Evolutionary conservation across 2,797 vertebrate species (phyloP), one percentile per base, ranked within the genome.

Genomic region (Mallotus villosus): DNA sequence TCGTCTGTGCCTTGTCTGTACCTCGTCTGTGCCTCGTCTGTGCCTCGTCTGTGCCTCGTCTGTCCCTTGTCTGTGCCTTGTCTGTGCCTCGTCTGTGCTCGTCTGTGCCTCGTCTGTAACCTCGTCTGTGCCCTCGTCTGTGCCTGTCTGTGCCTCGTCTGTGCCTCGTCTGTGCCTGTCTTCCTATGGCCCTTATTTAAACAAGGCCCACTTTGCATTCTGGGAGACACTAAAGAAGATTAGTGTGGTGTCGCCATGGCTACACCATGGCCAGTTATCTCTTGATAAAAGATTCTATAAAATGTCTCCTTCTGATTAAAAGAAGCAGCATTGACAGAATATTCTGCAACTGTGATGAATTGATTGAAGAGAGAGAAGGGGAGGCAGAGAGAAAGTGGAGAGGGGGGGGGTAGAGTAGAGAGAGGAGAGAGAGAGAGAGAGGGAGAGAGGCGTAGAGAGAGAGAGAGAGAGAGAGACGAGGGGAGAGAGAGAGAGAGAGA

Each of bases 251-350:
- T n/a, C n/a, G n/a, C n/a, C 82, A 85, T 88, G 83, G 68, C 86
- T 53, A 58, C 69, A 27, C 5, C 41, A 65, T 58, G 67, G 14
- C 29, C 22, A 5, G 49, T 37, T 75, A 89, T 88, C 86, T 79
- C 82, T 88, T 87, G 82, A 86, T 78, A 88, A 88, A 88, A 89
- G 87, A 74, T 68, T 77, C 64, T 87, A 86, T 83, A 85, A 71
- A 70, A 88, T 88, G 90, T 81, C 49, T 80, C 64, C 74, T 55
- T 34, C 41, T 74, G 74, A 79, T 84, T 80, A 78, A 81, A 84
- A 84, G 76, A 71, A 74, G 75, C 76, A 83, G 84, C 85, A 82
- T 81, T 76, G 70, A 65, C 71, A 57, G 62, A 85, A 72, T 63
- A 60, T 74, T 84, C 74, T 32, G 73, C 67, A 73, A 82, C 67